Conservation (phyloP, 2,888 invertebrate species). For the Drosophila subquinaria region DNA sequence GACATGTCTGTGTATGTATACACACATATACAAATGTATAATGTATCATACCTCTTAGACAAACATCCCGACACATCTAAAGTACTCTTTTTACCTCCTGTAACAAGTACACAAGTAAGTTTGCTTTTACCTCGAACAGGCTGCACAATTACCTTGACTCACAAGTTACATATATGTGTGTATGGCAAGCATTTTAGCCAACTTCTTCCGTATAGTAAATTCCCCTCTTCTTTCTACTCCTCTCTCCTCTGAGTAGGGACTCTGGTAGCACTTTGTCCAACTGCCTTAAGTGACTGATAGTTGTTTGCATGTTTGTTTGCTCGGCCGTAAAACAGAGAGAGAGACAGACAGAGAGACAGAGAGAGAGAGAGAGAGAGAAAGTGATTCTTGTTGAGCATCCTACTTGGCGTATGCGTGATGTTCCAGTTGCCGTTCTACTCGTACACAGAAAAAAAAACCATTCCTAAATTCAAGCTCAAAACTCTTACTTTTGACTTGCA, state of each 20-base stretch:
- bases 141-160: conserved; percentile 32
- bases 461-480: too few species aligned
- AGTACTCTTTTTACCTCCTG: conserved; percentile 3
- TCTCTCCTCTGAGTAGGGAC: neutral
- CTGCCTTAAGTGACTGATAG: conserved; percentile 79
- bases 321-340: conserved; percentile 34
- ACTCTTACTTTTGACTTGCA: too few species aligned
- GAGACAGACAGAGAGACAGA: neutral
- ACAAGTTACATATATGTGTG: neutral
- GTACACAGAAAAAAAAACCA: too few species aligned
- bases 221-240: neutral
- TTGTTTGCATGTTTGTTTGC: conserved; percentile 77
- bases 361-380: neutral
- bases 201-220: conserved; percentile 24
- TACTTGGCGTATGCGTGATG: conserved; percentile 53
- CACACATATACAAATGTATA: neutral
- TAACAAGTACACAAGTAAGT: conserved; percentile 14
- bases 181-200: conserved; percentile 21
- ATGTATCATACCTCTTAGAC: neutral
- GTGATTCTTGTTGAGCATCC: conserved; percentile 10
- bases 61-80: conserved; percentile 12
- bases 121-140: conserved; percentile 31
- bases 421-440: conserved; percentile 33
- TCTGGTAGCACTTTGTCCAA: conserved; percentile 55
- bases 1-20: too few species aligned